Base-by-base conservation (phyloP, 2,113 vertebrate genomes). In the Aleadryas rufinucha region DNA sequence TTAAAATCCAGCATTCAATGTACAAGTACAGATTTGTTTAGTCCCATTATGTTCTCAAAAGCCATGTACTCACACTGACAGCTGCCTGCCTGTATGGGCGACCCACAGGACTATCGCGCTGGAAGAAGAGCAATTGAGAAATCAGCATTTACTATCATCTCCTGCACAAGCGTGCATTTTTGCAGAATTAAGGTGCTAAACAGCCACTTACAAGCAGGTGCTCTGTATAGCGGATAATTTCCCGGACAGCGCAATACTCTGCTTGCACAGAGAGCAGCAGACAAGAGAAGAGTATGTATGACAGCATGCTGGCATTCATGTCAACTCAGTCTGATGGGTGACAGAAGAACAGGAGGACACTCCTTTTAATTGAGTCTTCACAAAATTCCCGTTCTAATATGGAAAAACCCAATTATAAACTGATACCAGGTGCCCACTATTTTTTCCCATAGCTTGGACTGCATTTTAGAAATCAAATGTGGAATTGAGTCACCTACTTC, bases 401-500 rank as follows among this genome's bases (percentile, higher is more conserved):
- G 98, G 97, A 92, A 98, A 98, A 98, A 91, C 97, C 98, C 97
- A 84, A 39, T 89, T 96, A 98, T 96, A 95, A 97, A 98, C 66
- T 83, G 97, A 98, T 97, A 98, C 96, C 86, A 70, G 49, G 74
- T 95, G 91, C 97, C 97, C 97, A 97, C 97, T 97, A 41, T 84
- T 96, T 97, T 98, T 97, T 93, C 97, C 84, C 89, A 71, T 95
- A 85, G 28, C 94, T 93, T 91, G 94, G 96, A 96, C 57, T 78
- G 88, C 81, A 81, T 96, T 93, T 91, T 95, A 91, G 56, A 92
- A 93, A 63, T 83, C 94, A 92, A 86, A 95, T 1, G 45, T 95
- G 91, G 74, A 94, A 97, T 87, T 98, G 97, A 98, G 95, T 98
- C 98, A 98, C 95, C 91, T 96, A 93, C 64, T 83, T 74, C 65